phyloP scores from a whole-genome alignment of 1,140 invertebrate genomes.

The Drosophila ananassae region DNA sequence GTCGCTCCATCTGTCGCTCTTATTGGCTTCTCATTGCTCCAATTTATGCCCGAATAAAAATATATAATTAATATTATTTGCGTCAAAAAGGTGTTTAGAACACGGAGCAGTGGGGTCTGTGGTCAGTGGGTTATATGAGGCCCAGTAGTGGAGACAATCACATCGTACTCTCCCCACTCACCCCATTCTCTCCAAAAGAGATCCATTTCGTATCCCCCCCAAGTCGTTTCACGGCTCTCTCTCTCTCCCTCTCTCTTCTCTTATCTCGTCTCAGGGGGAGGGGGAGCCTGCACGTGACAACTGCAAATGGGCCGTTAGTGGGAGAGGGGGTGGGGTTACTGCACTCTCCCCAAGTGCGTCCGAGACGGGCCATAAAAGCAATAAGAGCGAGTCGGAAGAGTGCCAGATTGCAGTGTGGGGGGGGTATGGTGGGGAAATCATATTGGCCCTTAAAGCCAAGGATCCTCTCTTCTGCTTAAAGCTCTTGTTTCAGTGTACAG shows the following conservation, averaged over 20 bases:
- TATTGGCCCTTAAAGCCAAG: too few relatives aligned
- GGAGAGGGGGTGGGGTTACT: constrained; percentile 50
- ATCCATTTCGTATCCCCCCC: too few relatives aligned
- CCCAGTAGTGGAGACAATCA: too few relatives aligned
- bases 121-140: too few relatives aligned
- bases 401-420: constrained; percentile 3
- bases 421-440: too few relatives aligned
- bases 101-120: neutral
- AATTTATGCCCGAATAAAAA: constrained; percentile 29
- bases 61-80: neutral
- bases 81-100: constrained; percentile 17
- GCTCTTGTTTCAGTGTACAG: neutral
- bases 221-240: too few relatives aligned
- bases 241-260: constrained; percentile 7
- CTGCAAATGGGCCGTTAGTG: constrained; percentile 1
- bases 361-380: constrained; percentile 68
- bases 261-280: constrained; percentile 22
- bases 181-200: too few relatives aligned
- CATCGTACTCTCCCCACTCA: too few relatives aligned
- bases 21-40: constrained; percentile 17
- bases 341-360: constrained; percentile 76
- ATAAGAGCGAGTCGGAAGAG: constrained; percentile 27
- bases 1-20: constrained; percentile 1
- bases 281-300: constrained; percentile 6
- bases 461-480: too few relatives aligned